Percentiles rank a stretch among this genome's conserved stretches.
These are phyloP conservation scores for Petrocephalus zakoni DNA, from an alignment of 2,113 vertebrate species.

Conservation along the genomic window DNA sequence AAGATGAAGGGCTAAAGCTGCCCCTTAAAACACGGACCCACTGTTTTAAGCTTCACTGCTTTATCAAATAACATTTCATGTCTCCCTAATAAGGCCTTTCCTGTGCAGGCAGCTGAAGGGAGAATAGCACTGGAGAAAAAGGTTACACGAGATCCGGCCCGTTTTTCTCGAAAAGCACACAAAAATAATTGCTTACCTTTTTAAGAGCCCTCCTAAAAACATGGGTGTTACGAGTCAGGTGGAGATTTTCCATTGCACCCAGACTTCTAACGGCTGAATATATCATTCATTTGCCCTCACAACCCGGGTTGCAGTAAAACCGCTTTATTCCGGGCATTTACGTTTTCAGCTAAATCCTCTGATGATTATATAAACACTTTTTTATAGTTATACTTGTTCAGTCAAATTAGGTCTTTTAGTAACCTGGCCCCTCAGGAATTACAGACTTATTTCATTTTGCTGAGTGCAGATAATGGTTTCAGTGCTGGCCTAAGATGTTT, in stretches of 20 bases:
- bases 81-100: constrained; percentile 62
- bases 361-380: constrained; percentile 60
- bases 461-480: constrained; percentile 50
- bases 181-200: constrained; percentile 41
- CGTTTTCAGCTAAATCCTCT: constrained; percentile 56
- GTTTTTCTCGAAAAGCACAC: constrained; percentile 32
- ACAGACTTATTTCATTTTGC: constrained; percentile 51
- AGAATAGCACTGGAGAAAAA: constrained; percentile 53
- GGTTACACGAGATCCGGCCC: constrained; percentile 45
- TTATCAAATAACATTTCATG: constrained; percentile 62
- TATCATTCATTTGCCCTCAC: constrained; percentile 58
- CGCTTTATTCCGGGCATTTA: constrained; percentile 59
- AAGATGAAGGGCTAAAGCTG: constrained; percentile 51
- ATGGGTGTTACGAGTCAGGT: constrained; percentile 39
- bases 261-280: constrained; percentile 62
- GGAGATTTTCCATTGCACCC: constrained; percentile 55
- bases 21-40: constrained; percentile 47
- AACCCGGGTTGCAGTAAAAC: constrained; percentile 52
- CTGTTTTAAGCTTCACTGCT: constrained; percentile 62
- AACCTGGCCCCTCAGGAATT: constrained; percentile 51
- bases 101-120: constrained; percentile 56
- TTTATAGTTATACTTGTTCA: constrained; percentile 57
- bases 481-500: constrained; percentile 32
- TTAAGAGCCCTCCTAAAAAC: constrained; percentile 48
- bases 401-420: constrained; percentile 60